A percentile compares a stretch with the other conserved stretches of the same genome.
Evolutionary conservation across 1,140 invertebrate genomes (phyloP).

Genomic region (Bombus picipes): DNA sequence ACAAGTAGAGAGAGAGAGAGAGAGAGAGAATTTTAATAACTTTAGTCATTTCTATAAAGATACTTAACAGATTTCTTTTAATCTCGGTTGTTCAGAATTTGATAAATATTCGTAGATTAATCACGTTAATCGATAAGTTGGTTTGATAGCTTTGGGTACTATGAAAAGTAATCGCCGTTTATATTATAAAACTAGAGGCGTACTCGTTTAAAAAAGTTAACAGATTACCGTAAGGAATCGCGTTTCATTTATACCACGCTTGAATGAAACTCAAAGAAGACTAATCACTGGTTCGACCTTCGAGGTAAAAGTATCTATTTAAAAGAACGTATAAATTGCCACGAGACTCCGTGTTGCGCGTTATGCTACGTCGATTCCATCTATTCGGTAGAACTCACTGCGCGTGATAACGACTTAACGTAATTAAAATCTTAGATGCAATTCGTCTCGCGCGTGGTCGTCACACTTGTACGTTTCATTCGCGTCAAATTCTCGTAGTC

Average conservation of each 20-base stretch:
- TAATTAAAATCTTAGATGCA: conserved; percentile 5
- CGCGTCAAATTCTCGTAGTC: no score
- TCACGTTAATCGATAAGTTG: background rate
- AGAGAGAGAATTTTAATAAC: background rate
- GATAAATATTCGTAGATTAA: background rate
- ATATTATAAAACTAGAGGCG: background rate
- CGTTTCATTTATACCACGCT: background rate
- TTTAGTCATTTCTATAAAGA: background rate
- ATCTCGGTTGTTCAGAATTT: background rate
- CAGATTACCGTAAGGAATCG: background rate
- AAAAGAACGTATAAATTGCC: background rate
- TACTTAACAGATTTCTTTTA: background rate
- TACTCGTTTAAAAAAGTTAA: background rate
- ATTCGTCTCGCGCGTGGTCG: background rate
- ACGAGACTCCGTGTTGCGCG: background rate
- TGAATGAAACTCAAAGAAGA: conserved; percentile 1
- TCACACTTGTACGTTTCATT: no score
- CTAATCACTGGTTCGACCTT: background rate
- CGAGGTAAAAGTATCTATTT: background rate
- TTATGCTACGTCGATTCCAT: conserved; percentile 5
- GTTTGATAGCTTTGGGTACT: background rate
- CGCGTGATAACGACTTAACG: background rate
- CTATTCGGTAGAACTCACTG: background rate
- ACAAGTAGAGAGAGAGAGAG: no score
- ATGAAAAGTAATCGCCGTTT: background rate